Evolutionary conservation across 2,888 invertebrate genomes (phyloP), one percentile per base, ranked within the genome.

Genomic region (Cistogaster globosa): DNA sequence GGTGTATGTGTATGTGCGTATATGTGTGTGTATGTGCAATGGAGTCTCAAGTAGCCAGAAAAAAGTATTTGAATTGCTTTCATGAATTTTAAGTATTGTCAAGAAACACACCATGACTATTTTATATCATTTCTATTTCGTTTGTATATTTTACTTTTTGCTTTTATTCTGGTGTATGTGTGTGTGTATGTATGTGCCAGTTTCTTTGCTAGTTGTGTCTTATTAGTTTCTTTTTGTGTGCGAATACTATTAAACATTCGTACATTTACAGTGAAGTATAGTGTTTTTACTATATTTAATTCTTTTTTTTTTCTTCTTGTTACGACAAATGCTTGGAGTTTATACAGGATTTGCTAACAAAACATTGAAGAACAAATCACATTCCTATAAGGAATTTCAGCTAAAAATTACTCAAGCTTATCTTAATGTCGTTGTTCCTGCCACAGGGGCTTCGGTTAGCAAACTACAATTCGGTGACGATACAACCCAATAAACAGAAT

Each of bases 371-470:
- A 85, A 65, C 84, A 85, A 85, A 85, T 85, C 84, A 85, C 78
- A 85, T 85, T 85, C 84, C 84, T 78, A 81, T 81, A 74, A 81
- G 84, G 84, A 85, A 85, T 85, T 85, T 74, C 65, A 85, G 81
- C 84, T 81, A 78, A 81, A 81, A 85, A 85, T 85, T 85, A 78
- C 84, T 85, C 81, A 74, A 81, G 84, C 78, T 85, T 85, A 85
- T 85, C 81, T 85, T 81, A 78, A 85, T 78, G 81, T 81, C 78
- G 77, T 77, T 85, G 74, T 78, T 81, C 60, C 77, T 85, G 84
- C 84, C 74, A 78, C 81, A 81, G 68, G 81, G 84, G 74, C 45
- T 81, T 85, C 60, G 42, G 68, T 63, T 74, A 74, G 77, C 74
- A 82, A 76, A 82, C 75, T 69, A 63, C 8, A 75, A 82, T 63